Conservation (phyloP, 1,140 invertebrate genomes). For the Diachasma alloeum region DNA sequence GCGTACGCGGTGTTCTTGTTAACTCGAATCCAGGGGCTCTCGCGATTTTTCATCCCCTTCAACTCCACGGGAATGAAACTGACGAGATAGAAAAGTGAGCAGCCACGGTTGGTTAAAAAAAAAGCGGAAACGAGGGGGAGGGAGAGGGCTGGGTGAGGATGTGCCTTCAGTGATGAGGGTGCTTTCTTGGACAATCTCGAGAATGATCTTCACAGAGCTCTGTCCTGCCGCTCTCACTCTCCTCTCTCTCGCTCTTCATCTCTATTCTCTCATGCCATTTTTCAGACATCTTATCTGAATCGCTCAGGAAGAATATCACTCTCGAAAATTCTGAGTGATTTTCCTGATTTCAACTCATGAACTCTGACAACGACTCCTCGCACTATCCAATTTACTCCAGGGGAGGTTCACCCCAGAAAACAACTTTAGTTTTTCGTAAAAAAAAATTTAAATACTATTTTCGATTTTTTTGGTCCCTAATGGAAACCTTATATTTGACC, state of each 20-base stretch:
- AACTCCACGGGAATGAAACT: constrained; percentile 35
- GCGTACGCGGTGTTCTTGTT: constrained; percentile 58
- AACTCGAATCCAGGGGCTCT: constrained; percentile 59
- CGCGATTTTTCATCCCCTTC: constrained; percentile 62
- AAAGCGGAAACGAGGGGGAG: neutral
- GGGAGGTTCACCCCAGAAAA: too few relatives aligned
- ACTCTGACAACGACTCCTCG: too few relatives aligned
- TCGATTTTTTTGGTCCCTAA: too few relatives aligned
- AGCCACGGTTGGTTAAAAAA: constrained; percentile 26
- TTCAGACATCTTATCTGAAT: neutral
- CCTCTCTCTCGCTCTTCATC: neutral
- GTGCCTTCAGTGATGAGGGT: constrained; percentile 4
- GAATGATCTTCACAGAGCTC: constrained; percentile 37
- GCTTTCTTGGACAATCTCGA: constrained; percentile 52
- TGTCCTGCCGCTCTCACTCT: too few relatives aligned
- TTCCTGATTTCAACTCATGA: too few relatives aligned
- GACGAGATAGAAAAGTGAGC: constrained; percentile 36
- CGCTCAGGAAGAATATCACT: neutral
- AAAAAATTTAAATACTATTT: too few relatives aligned
- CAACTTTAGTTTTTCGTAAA: too few relatives aligned
- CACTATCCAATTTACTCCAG: too few relatives aligned
- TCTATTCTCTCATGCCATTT: neutral
- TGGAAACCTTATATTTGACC: too few relatives aligned
- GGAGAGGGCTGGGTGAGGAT: neutral
- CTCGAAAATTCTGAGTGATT: neutral